Evolutionary conservation across 2,888 invertebrate species (phyloP).

Genomic region (Xestia ashworthii): DNA sequence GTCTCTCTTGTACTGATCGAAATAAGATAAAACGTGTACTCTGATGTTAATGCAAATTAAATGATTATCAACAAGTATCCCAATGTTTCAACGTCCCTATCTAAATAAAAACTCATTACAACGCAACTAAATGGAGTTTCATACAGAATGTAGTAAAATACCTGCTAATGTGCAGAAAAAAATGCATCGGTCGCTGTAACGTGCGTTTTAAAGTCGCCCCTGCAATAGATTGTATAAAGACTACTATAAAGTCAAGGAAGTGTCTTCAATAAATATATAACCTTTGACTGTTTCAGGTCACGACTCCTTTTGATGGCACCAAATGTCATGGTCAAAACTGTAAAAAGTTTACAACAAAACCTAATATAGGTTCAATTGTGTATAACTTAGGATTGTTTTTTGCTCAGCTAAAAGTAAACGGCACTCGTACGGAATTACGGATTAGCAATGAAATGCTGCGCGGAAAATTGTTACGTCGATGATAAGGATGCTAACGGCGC

Average conservation of each 20-base stretch:
- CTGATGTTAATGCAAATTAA: no score
- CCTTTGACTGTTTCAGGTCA: conserved; percentile 37
- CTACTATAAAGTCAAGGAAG: conserved; percentile 30
- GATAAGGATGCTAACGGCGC: no score
- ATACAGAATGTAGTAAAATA: no score
- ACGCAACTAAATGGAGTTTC: no score
- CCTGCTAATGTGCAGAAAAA: not conserved
- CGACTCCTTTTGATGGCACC: conserved; percentile 14
- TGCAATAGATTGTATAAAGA: not conserved
- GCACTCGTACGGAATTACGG: not conserved
- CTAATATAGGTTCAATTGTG: not conserved
- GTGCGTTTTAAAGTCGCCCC: not conserved
- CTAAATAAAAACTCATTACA: no score
- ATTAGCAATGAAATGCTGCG: not conserved
- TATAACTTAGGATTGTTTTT: not conserved
- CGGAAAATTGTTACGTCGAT: not conserved
- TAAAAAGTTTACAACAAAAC: conserved; percentile 18
- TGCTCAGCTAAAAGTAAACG: not conserved
- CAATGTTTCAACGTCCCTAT: no score
- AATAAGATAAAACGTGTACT: no score
- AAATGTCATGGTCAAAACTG: conserved; percentile 42
- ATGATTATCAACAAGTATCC: no score
- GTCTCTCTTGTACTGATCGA: no score
- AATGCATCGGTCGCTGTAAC: not conserved
- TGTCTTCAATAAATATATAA: conserved; percentile 30